Conservation (phyloP, 2,797 vertebrate genomes). For the Sitta carolinensis region DNA sequence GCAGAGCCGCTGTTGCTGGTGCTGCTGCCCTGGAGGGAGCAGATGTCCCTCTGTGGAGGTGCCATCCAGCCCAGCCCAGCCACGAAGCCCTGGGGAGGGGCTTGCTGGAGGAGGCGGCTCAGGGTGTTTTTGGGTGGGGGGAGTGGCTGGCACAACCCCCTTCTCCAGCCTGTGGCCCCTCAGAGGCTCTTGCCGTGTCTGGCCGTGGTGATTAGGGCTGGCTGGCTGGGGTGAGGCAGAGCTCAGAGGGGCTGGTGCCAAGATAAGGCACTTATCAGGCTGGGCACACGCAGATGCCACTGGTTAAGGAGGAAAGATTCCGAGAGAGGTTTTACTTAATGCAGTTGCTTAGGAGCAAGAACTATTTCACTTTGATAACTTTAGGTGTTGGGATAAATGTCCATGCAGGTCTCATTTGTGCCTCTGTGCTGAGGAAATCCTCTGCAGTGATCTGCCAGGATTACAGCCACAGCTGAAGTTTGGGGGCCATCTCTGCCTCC, state of each 20-base stretch:
- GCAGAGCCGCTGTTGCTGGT: not conserved
- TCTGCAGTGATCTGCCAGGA: not conserved
- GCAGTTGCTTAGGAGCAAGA: not conserved
- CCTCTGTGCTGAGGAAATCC: not conserved
- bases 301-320: not conserved
- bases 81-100: rapidly evolving
- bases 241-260: not conserved
- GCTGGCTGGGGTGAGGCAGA: not conserved
- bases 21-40: not conserved
- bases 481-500: not conserved
- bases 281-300: rapidly evolving
- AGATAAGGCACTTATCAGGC: conserved; percentile 63
- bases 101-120: rapidly evolving
- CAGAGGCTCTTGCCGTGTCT: not conserved
- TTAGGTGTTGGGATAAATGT: not conserved
- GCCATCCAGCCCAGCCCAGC: not conserved
- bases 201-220: not conserved
- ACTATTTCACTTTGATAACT: not conserved
- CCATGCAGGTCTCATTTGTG: rapidly evolving
- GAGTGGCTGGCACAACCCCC: not conserved
- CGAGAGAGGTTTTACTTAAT: not conserved
- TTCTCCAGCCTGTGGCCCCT: not conserved
- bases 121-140: not conserved
- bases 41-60: not conserved
- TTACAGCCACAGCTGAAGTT: not conserved